Percentiles rank a stretch among this genome's conserved stretches.
Evolutionary conservation across 2,113 vertebrate species (phyloP).

Genomic region (Petaurus breviceps): DNA sequence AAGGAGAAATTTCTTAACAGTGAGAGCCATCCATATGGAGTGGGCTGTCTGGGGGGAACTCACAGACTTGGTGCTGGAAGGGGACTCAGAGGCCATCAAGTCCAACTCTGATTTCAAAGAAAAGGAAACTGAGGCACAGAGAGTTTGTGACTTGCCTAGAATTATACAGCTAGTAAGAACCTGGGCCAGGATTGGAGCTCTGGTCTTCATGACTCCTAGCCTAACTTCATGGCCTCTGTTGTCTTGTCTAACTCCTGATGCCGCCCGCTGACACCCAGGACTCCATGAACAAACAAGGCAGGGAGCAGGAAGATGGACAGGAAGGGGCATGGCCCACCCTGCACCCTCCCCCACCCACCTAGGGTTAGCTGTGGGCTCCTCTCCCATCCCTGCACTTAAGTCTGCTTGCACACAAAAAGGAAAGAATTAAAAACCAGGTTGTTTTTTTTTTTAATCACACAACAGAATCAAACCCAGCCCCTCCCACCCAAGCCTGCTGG

Average conservation of each 20-base stretch:
- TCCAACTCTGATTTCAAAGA: not conserved
- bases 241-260: not conserved
- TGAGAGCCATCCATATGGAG: not conserved
- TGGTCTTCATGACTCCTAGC: too few species aligned
- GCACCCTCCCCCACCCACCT: not conserved
- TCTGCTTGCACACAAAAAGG: not conserved
- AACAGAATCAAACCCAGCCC: not conserved
- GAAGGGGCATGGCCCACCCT: not conserved
- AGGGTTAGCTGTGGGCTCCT: slow-evolving; percentile 1
- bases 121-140: not conserved
- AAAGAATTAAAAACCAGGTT: not conserved
- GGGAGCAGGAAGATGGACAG: not conserved
- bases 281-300: not conserved
- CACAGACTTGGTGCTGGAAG: too few species aligned
- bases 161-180: not conserved
- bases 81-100: not conserved
- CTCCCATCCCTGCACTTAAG: not conserved
- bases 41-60: not conserved
- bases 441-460: not conserved
- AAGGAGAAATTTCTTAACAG: not conserved
- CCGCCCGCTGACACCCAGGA: not conserved
- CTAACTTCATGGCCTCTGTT: not conserved
- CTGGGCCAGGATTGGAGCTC: not conserved
- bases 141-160: not conserved
- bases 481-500: not conserved